Evolutionary conservation across 2,797 vertebrate species (phyloP).

Genomic region (Rachycentron canadum): DNA sequence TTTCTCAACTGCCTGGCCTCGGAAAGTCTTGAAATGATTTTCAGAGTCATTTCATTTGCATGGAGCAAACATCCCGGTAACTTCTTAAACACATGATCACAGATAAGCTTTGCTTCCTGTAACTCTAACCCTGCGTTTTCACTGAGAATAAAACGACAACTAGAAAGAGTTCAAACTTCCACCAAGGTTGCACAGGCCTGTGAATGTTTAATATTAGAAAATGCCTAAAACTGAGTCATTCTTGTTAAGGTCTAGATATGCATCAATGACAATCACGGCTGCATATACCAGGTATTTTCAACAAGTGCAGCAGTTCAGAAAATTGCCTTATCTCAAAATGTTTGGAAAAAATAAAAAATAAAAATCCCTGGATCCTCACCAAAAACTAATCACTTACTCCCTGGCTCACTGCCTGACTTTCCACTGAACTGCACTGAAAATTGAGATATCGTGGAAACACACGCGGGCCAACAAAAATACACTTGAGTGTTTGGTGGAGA

Average conservation of each 20-base stretch:
- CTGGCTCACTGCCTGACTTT: slow-evolving; percentile 10
- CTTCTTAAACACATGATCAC: background rate
- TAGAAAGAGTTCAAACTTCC: background rate
- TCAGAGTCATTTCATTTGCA: too few species aligned
- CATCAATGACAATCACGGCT: background rate
- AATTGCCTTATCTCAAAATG: slow-evolving; percentile 26
- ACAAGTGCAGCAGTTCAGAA: slow-evolving; percentile 13
- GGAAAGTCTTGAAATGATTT: too few species aligned
- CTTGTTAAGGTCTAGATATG: slow-evolving; percentile 1
- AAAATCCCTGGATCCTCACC: background rate
- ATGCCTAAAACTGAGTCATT: background rate
- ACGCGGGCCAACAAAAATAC: background rate
- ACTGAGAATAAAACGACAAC: background rate
- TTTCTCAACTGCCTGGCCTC: too few species aligned
- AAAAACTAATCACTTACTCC: slow-evolving; percentile 7
- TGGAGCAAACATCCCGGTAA: too few species aligned
- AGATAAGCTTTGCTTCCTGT: background rate
- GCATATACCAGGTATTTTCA: background rate
- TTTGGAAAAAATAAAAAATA: background rate
- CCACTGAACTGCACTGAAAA: background rate
- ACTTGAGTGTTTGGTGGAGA: background rate
- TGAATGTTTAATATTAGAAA: background rate
- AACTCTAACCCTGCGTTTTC: background rate
- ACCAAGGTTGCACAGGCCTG: background rate
- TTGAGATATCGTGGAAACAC: background rate